Evolutionary conservation across 2,888 invertebrate species (phyloP).

Genomic region (Leptogaster cylindrica): DNA sequence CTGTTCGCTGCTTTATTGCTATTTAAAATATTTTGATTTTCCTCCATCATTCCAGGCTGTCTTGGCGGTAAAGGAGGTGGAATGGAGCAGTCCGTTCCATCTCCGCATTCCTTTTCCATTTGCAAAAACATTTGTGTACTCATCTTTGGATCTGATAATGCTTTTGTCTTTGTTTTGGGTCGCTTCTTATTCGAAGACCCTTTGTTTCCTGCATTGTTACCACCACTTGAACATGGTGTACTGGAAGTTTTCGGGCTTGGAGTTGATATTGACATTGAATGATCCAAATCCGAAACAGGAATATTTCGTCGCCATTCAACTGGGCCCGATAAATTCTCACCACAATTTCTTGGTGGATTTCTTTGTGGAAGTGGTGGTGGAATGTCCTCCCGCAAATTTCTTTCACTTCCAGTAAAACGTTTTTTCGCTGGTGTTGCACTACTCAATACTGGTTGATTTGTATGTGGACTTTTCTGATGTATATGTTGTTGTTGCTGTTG

Average conservation of each 20-base stretch:
- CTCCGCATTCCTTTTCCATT: constrained; percentile 56
- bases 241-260: constrained; percentile 6
- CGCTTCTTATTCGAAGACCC: constrained; percentile 51
- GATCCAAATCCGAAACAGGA: constrained; percentile 60
- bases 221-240: constrained; percentile 4
- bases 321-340: constrained; percentile 9
- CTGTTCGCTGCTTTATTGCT: constrained; percentile 45
- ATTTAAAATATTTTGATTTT: constrained; percentile 51
- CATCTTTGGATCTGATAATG: constrained; percentile 62
- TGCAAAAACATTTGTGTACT: constrained; percentile 62
- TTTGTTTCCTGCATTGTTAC: constrained; percentile 39
- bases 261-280: constrained; percentile 48
- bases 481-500: no score
- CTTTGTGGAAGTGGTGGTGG: constrained; percentile 67
- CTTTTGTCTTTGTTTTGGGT: constrained; percentile 60
- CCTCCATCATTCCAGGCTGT: constrained; percentile 63
- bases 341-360: constrained; percentile 56
- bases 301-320: constrained; percentile 50
- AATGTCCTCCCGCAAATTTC: constrained; percentile 54
- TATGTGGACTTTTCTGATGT: constrained; percentile 50
- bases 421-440: constrained; percentile 54
- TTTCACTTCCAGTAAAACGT: constrained; percentile 56
- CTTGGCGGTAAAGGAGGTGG: constrained; percentile 70
- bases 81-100: constrained; percentile 60
- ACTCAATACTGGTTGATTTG: constrained; percentile 54